Conservation (phyloP, 1,140 invertebrate species). For the Rhagoletis pomonella region DNA sequence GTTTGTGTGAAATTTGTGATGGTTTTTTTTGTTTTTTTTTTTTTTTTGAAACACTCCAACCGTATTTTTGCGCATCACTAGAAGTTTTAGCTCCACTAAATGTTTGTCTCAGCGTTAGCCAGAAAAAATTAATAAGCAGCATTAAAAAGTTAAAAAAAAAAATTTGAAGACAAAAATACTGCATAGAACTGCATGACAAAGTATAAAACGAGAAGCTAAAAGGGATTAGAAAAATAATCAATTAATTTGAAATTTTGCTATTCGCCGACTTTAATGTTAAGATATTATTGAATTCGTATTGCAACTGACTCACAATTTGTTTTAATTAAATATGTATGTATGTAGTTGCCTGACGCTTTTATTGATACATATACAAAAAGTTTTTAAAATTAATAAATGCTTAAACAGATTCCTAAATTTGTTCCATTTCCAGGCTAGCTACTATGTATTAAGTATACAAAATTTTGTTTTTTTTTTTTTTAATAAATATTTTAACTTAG, state of each 20-base stretch:
- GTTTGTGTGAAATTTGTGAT: not conserved
- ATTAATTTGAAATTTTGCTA: not conserved
- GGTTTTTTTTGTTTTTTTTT: not conserved
- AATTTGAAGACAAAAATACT: not conserved
- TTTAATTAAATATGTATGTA: too few relatives aligned
- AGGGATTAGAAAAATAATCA: not conserved
- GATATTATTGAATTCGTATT: not conserved
- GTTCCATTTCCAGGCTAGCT: not conserved
- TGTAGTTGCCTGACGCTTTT: too few relatives aligned
- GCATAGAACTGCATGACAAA: not conserved
- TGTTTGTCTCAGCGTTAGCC: conserved; percentile 3
- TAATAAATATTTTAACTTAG: conserved; percentile 2
- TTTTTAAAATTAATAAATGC: too few relatives aligned
- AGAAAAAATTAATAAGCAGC: not conserved
- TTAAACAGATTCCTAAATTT: not conserved
- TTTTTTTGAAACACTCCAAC: not conserved
- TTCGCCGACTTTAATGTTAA: not conserved
- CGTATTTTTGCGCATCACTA: not conserved
- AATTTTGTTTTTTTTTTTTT: conserved; percentile 24
- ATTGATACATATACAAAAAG: too few relatives aligned
- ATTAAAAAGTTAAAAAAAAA: not conserved
- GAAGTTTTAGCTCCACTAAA: not conserved
- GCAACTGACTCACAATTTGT: not conserved
- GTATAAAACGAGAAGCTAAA: not conserved
- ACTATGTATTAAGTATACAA: not conserved